Evolutionary conservation across 2,797 vertebrate genomes (phyloP), one percentile per base, ranked within the genome.

Genomic region (Aeoliscus strigatus): DNA sequence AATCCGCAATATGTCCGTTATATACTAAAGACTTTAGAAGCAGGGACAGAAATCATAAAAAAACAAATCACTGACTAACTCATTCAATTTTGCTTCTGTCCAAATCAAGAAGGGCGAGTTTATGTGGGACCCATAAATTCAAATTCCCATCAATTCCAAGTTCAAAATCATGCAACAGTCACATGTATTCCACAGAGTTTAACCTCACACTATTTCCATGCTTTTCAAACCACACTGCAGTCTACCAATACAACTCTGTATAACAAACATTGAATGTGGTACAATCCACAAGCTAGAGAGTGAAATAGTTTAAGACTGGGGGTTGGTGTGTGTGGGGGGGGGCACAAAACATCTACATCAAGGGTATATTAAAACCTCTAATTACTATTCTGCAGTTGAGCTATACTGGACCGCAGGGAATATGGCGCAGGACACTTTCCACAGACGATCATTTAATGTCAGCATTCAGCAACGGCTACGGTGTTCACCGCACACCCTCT

Each of bases 161-260:
- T n/a, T n/a, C 58, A 43, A 64, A 68, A 75, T 85, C 84, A 87
- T 87, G 86, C 86, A 82, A 75, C 58, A 75, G 53, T 72, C 69
- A 75, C 39, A 43, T 65, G 65, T 73, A 84, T 67, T 56, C 77
- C 70, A 71, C 55, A 40, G 51, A 79, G 72, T 69, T 79, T 32
- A 64, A 82, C 60, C 60, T 79, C 62, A 70, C 63, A 81, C 66
- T 70, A 73, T 17, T 70, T 57, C 77, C 82, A 86, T 83, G 85
- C 82, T 80, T 69, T 74, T 75, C 55, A 62, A 58, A 73, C 65
- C 75, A 75, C 66, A 37, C 23, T 2, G 62, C 54, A 48, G 49
- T 61, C 71, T 40, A 70, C 32, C 59, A 66, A 63, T 32, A 63
- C 31, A 66, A 64, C 64, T 62, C 51, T 41, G 66, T 52, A 29